Evolutionary conservation across 2,888 invertebrate species (phyloP).

Genomic region (Empis livida): DNA sequence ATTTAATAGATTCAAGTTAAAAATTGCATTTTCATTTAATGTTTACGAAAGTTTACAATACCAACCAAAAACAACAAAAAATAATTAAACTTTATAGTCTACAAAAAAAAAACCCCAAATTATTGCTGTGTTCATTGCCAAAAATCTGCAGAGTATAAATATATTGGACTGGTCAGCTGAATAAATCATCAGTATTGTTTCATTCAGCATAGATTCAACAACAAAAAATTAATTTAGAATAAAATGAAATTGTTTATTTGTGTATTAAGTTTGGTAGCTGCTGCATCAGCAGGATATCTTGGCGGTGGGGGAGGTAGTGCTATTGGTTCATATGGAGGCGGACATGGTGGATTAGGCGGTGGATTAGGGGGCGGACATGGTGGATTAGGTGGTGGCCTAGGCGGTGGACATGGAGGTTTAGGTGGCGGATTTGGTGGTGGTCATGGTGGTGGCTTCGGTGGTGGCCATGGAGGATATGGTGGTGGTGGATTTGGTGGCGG

Average conservation of each 20-base stretch:
- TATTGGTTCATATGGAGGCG: constrained; percentile 3
- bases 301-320: neutral
- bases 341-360: neutral
- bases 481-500: neutral
- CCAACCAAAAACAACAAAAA: neutral
- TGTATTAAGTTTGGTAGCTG: neutral
- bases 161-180: neutral
- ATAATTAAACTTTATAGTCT: neutral
- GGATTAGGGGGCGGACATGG: neutral
- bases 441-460: neutral
- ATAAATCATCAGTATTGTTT: neutral
- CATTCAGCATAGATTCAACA: neutral
- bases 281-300: neutral
- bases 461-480: neutral
- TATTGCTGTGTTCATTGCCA: neutral
- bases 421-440: neutral
- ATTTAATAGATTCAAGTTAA: too few species aligned
- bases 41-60: too few species aligned
- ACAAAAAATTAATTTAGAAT: neutral
- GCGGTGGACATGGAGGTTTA: neutral
- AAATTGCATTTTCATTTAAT: too few species aligned
- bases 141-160: neutral
- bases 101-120: too few species aligned
- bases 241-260: neutral
- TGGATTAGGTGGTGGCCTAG: neutral